These are phyloP conservation scores for Myrmecophaga tridactyla DNA, from an alignment of 2,113 vertebrate genomes.

Conservation along the genomic window DNA sequence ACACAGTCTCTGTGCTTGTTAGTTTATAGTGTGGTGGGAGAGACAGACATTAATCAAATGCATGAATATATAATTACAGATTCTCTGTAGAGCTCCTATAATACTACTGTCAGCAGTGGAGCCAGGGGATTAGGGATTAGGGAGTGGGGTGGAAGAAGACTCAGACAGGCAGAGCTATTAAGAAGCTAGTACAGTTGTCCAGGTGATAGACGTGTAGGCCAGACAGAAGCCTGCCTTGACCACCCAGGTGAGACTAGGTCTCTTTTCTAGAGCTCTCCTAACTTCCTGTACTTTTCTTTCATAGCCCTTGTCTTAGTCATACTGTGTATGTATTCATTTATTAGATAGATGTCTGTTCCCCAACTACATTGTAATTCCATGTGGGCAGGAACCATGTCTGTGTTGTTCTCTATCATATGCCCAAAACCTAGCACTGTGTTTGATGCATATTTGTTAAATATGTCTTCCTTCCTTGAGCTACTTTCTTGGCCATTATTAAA, in stretches of 20 bases:
- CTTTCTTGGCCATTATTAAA: background rate
- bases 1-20: background rate
- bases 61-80: background rate
- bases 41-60: background rate
- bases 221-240: background rate
- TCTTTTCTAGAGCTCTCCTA: background rate
- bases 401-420: background rate
- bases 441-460: slow-evolving; percentile 21
- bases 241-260: background rate
- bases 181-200: background rate
- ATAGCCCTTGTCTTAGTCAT: background rate
- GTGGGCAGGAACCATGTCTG: background rate
- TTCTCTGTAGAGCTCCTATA: background rate
- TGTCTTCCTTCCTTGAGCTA: background rate
- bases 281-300: background rate
- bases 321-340: background rate
- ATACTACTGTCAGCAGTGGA: background rate
- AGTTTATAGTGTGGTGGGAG: background rate
- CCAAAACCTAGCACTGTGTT: background rate
- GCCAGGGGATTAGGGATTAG: background rate
- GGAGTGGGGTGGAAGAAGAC: background rate
- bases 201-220: background rate
- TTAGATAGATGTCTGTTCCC: background rate
- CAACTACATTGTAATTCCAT: background rate
- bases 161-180: background rate